Evolutionary conservation across 2,113 vertebrate genomes (phyloP).

Genomic region (Etheostoma cragini): DNA sequence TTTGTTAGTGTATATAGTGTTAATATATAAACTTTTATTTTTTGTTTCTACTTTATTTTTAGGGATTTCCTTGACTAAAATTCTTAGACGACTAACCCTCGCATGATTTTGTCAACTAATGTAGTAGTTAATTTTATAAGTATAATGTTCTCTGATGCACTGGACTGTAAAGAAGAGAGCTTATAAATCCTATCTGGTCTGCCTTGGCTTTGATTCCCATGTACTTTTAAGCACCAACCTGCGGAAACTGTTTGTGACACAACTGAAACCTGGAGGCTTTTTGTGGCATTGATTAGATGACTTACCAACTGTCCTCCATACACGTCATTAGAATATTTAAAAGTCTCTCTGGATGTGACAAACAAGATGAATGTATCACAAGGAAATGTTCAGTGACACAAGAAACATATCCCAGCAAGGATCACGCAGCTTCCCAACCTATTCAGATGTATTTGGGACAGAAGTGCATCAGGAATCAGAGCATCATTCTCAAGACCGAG

Average conservation of each 20-base stretch:
- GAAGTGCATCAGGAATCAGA: constrained; percentile 33
- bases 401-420: constrained; percentile 14
- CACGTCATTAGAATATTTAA: constrained; percentile 11
- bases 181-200: constrained; percentile 38
- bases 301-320: constrained; percentile 13
- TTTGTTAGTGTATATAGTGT: too few species aligned
- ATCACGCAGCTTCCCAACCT: constrained; percentile 8
- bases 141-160: constrained; percentile 12
- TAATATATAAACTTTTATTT: too few species aligned
- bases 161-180: constrained; percentile 10
- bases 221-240: constrained; percentile 20
- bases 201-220: constrained; percentile 22
- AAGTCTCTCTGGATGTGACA: constrained; percentile 6
- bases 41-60: too few species aligned
- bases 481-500: constrained; percentile 18
- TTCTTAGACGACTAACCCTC: too few species aligned
- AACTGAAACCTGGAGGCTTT: constrained; percentile 15
- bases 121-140: too few species aligned
- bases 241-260: constrained; percentile 3
- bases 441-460: constrained; percentile 37
- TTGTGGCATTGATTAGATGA: constrained; percentile 16
- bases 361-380: constrained; percentile 12
- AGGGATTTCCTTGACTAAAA: too few species aligned
- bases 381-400: background rate
- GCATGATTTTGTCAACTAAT: too few species aligned